These are phyloP conservation scores for Caracal caracal DNA, from an alignment of 2,113 vertebrate genomes.

Conservation along the genomic window DNA sequence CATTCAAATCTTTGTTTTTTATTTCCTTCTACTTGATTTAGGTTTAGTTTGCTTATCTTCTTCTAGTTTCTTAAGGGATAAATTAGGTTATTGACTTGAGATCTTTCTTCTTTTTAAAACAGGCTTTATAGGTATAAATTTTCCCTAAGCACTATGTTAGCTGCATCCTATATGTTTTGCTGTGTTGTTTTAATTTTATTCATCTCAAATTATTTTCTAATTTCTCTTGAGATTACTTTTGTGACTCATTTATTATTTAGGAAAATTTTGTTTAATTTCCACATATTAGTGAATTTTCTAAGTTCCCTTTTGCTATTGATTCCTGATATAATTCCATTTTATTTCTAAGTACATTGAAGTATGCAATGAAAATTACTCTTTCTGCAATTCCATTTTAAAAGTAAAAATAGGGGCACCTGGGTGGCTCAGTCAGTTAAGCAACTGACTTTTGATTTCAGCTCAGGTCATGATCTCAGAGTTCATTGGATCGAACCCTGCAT, in stretches of 20 bases:
- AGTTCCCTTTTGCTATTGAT: slow-evolving; percentile 36
- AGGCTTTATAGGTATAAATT: neutral
- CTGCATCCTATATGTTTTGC: neutral
- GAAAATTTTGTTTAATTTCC: slow-evolving; percentile 14
- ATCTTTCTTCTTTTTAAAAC: neutral
- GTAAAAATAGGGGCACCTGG: neutral
- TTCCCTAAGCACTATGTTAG: neutral
- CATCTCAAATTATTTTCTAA: slow-evolving; percentile 22
- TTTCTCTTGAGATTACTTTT: neutral
- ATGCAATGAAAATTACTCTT: slow-evolving; percentile 9
- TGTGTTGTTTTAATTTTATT: slow-evolving; percentile 45
- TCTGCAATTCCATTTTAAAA: slow-evolving; percentile 30
- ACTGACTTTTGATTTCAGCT: no score
- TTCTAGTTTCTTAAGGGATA: neutral
- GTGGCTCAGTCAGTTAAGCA: no score
- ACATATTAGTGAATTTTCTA: slow-evolving; percentile 21
- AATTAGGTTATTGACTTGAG: neutral
- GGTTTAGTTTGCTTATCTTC: neutral
- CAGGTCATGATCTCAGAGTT: no score
- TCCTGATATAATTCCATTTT: slow-evolving; percentile 33
- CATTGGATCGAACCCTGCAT: no score
- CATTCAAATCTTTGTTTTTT: neutral
- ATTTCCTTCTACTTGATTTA: neutral
- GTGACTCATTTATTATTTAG: neutral
- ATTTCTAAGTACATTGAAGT: slow-evolving; percentile 1